Evolutionary conservation across 2,113 vertebrate genomes (phyloP).

Genomic region (Vombatus ursinus): DNA sequence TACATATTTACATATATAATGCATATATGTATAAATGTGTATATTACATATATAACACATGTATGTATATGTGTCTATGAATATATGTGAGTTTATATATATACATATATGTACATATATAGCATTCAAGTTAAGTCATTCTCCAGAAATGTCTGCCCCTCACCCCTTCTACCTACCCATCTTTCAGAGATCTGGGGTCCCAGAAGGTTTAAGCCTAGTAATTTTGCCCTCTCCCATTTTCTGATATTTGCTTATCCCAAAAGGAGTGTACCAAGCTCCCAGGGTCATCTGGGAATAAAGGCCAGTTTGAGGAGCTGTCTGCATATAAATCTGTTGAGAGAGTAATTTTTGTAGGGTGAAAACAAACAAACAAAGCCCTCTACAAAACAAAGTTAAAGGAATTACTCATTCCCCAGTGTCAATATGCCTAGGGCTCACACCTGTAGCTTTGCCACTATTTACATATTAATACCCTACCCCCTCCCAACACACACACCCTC

Average conservation of each 20-base stretch:
- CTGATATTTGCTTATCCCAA: neutral
- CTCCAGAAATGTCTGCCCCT: neutral
- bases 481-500: neutral
- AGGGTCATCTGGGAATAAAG: neutral
- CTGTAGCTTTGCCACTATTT: neutral
- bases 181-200: neutral
- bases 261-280: neutral
- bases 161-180: neutral
- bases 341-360: neutral
- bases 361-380: neutral
- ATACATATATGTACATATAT: neutral
- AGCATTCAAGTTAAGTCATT: neutral
- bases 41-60: neutral
- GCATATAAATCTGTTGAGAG: neutral
- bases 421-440: neutral
- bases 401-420: neutral
- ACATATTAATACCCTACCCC: neutral
- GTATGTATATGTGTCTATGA: neutral
- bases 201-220: neutral
- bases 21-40: neutral
- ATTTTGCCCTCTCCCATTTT: neutral
- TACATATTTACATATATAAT: neutral
- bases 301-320: neutral
- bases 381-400: neutral
- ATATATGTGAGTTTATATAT: neutral